These are phyloP conservation scores for Phyto melanocephala DNA, from an alignment of 2,888 invertebrate species.

Conservation along the genomic window DNA sequence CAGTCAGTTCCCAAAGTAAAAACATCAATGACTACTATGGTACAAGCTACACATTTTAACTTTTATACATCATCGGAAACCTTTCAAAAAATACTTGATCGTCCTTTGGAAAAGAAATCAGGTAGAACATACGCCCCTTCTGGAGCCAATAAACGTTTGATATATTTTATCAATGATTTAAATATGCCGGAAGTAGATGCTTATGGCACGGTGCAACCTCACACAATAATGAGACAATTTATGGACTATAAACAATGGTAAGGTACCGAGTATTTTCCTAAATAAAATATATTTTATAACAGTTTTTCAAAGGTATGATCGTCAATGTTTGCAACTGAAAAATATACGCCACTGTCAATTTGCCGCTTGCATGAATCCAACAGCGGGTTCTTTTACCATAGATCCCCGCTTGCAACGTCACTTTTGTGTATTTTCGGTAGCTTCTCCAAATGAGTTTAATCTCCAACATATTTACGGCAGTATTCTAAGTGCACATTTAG, in stretches of 20 bases:
- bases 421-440: conserved; percentile 91
- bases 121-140: conserved; percentile 95
- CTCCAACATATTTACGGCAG: conserved; percentile 90
- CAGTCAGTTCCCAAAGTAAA: conserved; percentile 76
- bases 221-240: conserved; percentile 94
- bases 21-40: conserved; percentile 67
- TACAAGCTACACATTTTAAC: conserved; percentile 82
- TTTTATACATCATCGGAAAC: conserved; percentile 96
- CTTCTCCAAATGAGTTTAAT: conserved; percentile 89
- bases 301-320: conserved; percentile 80
- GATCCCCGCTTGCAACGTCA: conserved; percentile 94
- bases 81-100: conserved; percentile 92
- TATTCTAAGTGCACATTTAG: conserved; percentile 88
- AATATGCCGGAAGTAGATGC: conserved; percentile 98
- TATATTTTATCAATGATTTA: conserved; percentile 97
- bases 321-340: conserved; percentile 89
- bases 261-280: not conserved
- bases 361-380: conserved; percentile 97
- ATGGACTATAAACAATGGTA: conserved; percentile 97
- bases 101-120: conserved; percentile 96
- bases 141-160: conserved; percentile 86
- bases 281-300: not conserved
- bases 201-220: conserved; percentile 97
- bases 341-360: conserved; percentile 97
- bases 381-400: conserved; percentile 97